Conservation (phyloP, 2,113 vertebrate genomes). For the Oryzias melastigma region DNA sequence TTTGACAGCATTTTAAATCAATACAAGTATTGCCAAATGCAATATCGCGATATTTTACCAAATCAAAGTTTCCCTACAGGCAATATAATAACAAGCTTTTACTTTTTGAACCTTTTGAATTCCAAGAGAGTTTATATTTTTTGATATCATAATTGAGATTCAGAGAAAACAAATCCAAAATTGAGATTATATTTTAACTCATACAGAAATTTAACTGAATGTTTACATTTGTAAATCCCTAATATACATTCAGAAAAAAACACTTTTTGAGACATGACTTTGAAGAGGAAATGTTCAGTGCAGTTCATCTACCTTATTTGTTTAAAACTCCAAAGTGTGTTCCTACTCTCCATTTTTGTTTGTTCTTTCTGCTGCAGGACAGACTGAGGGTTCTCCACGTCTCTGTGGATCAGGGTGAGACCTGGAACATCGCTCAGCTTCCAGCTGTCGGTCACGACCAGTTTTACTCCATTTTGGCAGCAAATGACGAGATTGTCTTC, state of each 20-base stretch:
- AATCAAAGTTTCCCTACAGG: slow-evolving; percentile 1
- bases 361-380: slow-evolving; percentile 65
- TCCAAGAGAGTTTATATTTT: not conserved
- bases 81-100: not conserved
- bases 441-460: slow-evolving; percentile 91
- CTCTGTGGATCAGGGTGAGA: slow-evolving; percentile 85
- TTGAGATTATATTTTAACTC: no score
- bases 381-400: slow-evolving; percentile 85
- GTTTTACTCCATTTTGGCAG: slow-evolving; percentile 93
- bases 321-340: no score
- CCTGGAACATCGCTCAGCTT: slow-evolving; percentile 93
- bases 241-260: no score
- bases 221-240: not conserved
- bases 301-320: no score
- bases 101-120: not conserved
- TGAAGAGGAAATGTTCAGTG: no score
- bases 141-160: not conserved
- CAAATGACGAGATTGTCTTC: slow-evolving; percentile 91
- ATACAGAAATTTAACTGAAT: not conserved
- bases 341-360: not conserved
- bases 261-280: no score
- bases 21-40: no score
- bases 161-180: not conserved
- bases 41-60: no score
- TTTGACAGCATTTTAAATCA: no score